Evolutionary conservation across 2,888 invertebrate genomes (phyloP).

Genomic region (Agonopterix heracliana): DNA sequence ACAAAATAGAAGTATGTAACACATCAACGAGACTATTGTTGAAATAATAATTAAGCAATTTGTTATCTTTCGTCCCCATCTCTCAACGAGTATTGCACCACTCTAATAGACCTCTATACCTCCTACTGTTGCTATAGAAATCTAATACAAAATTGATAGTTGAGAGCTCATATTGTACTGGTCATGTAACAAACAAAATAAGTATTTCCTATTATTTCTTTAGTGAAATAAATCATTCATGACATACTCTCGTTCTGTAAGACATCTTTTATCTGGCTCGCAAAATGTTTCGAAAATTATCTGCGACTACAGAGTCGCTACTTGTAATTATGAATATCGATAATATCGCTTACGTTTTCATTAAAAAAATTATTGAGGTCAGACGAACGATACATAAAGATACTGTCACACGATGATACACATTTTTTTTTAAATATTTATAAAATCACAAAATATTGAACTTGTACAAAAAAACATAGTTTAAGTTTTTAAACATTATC

Average conservation of each 20-base stretch:
- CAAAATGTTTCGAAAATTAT: constrained; percentile 3
- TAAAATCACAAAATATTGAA: too few relatives aligned
- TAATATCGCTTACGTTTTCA: too few relatives aligned
- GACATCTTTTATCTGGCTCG: constrained; percentile 5
- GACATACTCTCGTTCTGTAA: constrained; percentile 7
- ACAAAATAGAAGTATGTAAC: constrained; percentile 16
- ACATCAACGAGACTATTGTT: constrained; percentile 45
- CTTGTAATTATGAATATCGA: too few relatives aligned
- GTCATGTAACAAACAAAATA: constrained; percentile 16
- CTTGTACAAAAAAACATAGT: too few relatives aligned
- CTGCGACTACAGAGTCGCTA: not conserved
- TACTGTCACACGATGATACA: too few relatives aligned
- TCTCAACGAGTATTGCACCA: constrained; percentile 25
- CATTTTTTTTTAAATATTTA: too few relatives aligned
- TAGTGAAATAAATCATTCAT: constrained; percentile 29
- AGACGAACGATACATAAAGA: too few relatives aligned
- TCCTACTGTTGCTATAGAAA: too few relatives aligned
- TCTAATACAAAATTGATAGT: too few relatives aligned
- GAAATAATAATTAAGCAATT: constrained; percentile 61
- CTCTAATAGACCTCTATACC: not conserved
- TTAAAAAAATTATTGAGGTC: too few relatives aligned
- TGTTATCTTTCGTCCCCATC: constrained; percentile 54
- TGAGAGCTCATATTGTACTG: constrained; percentile 15
- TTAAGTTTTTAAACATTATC: too few relatives aligned
- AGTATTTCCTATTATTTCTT: constrained; percentile 26